Evolutionary conservation across 2,888 invertebrate genomes (phyloP).

Genomic region (Cheilosia vernalis): DNA sequence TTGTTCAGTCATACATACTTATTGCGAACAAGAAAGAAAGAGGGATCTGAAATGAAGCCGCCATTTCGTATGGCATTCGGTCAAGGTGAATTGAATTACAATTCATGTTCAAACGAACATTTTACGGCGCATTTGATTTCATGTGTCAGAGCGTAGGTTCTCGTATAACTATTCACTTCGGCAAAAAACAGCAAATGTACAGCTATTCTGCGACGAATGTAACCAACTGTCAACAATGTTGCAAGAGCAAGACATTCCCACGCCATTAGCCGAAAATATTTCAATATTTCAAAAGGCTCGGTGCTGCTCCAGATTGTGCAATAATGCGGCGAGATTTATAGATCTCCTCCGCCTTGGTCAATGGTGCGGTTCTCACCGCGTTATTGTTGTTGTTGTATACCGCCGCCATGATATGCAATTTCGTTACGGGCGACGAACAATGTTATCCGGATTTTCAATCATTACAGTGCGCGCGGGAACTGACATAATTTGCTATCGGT

Average conservation of each 20-base stretch:
- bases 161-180: background rate
- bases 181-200: background rate
- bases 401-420: slow-evolving; percentile 43
- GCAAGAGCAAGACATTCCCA: slow-evolving; percentile 55
- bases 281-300: slow-evolving; percentile 76
- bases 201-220: background rate
- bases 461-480: slow-evolving; percentile 57
- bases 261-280: slow-evolving; percentile 54
- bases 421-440: slow-evolving; percentile 45
- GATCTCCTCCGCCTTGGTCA: slow-evolving; percentile 59
- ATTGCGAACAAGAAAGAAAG: slow-evolving; percentile 8
- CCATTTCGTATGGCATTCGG: slow-evolving; percentile 54
- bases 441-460: slow-evolving; percentile 63
- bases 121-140: slow-evolving; percentile 63
- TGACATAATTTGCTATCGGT: slow-evolving; percentile 74
- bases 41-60: slow-evolving; percentile 25
- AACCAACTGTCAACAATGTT: slow-evolving; percentile 22
- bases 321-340: slow-evolving; percentile 57
- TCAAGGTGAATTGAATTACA: slow-evolving; percentile 74
- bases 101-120: slow-evolving; percentile 25
- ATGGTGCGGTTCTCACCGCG: slow-evolving; percentile 22
- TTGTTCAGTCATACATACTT: background rate
- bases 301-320: slow-evolving; percentile 70
- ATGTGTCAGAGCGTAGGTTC: slow-evolving; percentile 19
- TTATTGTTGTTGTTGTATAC: slow-evolving; percentile 17